Conservation (phyloP, 2,888 invertebrate species). For the Frankliniella fusca region DNA sequence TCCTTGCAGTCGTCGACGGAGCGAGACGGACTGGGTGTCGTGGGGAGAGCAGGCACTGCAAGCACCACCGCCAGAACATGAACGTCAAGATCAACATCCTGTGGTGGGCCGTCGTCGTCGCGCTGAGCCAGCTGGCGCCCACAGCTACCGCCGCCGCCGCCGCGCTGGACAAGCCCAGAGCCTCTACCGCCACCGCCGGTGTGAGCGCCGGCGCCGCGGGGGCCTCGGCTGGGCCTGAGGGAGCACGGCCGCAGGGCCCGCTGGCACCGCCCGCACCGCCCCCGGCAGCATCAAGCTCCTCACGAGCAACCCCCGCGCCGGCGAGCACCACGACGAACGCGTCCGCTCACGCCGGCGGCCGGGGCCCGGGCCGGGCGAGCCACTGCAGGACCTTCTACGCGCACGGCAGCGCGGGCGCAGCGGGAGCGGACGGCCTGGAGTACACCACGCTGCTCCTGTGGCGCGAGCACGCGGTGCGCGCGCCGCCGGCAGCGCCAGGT, state of each 20-base stretch:
- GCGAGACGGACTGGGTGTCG: background rate
- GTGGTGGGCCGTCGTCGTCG: too few relatives aligned
- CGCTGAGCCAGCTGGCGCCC: too few relatives aligned
- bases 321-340: background rate
- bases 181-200: background rate
- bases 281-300: too few relatives aligned
- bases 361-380: background rate
- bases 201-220: background rate
- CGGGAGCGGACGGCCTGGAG: background rate
- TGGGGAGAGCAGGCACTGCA: background rate
- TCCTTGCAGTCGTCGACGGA: background rate
- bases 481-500: background rate
- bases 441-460: background rate
- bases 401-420: background rate
- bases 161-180: background rate
- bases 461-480: background rate
- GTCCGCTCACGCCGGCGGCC: background rate
- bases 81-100: too few relatives aligned
- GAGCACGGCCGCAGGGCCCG: too few relatives aligned
- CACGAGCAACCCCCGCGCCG: too few relatives aligned
- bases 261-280: too few relatives aligned
- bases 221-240: too few relatives aligned
- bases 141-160: background rate
- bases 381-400: constrained; percentile 10
- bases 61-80: background rate